Evolutionary conservation across 2,888 invertebrate species (phyloP).

Genomic region (Standfussiana lucernea): DNA sequence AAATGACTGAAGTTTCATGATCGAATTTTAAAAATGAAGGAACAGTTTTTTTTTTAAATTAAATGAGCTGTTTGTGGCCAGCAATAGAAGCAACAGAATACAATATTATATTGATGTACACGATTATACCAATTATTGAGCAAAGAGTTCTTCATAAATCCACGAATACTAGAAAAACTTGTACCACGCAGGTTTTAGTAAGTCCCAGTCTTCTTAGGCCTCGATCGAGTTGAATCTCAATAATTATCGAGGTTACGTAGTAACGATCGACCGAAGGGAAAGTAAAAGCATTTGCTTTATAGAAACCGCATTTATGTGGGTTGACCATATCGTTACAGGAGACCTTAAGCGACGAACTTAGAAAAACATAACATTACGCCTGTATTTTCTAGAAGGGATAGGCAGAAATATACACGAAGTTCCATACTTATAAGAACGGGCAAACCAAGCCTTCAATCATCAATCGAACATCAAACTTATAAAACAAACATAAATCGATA

Average conservation of each 20-base stretch:
- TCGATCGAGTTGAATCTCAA: slow-evolving; percentile 31
- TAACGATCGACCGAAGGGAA: slow-evolving; percentile 41
- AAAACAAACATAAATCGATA: background rate
- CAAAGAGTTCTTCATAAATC: background rate
- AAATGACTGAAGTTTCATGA: background rate
- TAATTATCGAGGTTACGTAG: slow-evolving; percentile 41
- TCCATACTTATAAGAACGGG: too few species aligned
- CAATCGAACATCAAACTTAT: background rate
- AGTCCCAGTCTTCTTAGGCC: background rate
- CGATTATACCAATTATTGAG: background rate
- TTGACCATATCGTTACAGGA: background rate
- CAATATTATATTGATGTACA: background rate
- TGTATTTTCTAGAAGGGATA: background rate
- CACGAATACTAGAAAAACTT: background rate
- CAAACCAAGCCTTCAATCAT: too few species aligned
- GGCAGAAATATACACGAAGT: background rate
- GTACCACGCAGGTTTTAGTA: background rate
- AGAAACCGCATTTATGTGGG: slow-evolving; percentile 7
- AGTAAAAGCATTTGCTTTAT: slow-evolving; percentile 31
- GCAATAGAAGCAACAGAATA: background rate
- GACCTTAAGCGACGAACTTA: background rate
- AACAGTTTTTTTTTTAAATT: background rate
- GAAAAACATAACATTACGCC: background rate
- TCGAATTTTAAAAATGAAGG: background rate
- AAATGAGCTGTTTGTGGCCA: background rate